phyloP scores from a whole-genome alignment of 2,888 invertebrate species.

The Macrophya alboannulata region DNA sequence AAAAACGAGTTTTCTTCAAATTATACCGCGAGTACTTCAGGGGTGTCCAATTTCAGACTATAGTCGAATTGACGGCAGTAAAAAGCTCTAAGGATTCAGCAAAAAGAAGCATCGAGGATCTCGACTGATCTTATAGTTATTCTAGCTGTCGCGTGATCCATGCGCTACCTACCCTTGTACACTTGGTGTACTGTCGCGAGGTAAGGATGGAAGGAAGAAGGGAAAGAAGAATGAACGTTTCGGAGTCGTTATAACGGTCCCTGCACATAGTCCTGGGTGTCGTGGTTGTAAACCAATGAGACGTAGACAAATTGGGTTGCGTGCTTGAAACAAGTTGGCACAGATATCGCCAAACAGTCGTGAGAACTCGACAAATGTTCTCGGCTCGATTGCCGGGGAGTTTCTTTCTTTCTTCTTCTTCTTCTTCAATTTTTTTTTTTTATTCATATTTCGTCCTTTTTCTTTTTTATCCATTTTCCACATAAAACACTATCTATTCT shows the following conservation, averaged over 20 bases:
- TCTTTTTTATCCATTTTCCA: conserved; percentile 47
- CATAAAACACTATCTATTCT: conserved; percentile 31
- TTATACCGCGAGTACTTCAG: neutral
- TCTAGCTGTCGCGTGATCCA: conserved; percentile 27
- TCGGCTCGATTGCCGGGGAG: conserved; percentile 64
- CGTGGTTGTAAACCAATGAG: conserved; percentile 74
- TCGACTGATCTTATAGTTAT: conserved; percentile 13
- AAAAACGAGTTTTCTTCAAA: neutral
- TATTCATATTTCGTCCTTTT: conserved; percentile 7
- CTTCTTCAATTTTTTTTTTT: neutral
- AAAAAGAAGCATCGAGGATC: neutral
- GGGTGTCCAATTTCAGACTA: conserved; percentile 17
- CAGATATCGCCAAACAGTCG: conserved; percentile 79
- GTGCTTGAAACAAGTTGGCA: conserved; percentile 79
- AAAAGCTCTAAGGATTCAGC: neutral
- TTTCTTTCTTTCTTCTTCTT: conserved; percentile 59
- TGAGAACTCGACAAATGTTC: conserved; percentile 77
- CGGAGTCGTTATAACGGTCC: conserved; percentile 3
- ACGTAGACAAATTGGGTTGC: conserved; percentile 79
- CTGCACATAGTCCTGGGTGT: conserved; percentile 42
- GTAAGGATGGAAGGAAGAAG: neutral
- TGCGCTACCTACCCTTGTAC: neutral
- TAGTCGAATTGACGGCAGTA: neutral
- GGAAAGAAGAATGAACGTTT: neutral
- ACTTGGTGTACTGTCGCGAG: neutral